Evolutionary conservation across 2,888 invertebrate genomes (phyloP).

Genomic region (Sminthurides aquaticus): DNA sequence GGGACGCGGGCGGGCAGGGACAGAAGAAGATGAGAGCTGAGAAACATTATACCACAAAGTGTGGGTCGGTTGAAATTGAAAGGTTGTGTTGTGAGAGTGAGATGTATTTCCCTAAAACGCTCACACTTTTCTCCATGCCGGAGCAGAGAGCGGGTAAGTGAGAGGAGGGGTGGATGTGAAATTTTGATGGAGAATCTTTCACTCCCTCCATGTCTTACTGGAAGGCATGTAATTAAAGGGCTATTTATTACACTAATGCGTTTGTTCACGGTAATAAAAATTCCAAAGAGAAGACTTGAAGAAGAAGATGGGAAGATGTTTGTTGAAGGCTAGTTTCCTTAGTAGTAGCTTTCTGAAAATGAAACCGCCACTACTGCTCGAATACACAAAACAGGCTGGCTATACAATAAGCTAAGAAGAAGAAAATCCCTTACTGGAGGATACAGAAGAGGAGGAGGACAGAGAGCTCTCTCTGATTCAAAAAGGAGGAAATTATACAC

Average conservation of each 20-base stretch:
- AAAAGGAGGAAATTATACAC: background rate
- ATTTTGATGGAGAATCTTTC: conserved; percentile 8
- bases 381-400: background rate
- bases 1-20: background rate
- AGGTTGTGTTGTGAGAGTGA: background rate
- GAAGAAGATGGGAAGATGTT: background rate
- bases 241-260: conserved; percentile 39
- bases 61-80: background rate
- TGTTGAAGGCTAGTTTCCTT: too few species aligned
- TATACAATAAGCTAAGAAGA: too few species aligned
- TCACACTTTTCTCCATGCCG: background rate
- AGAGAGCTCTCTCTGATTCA: too few species aligned
- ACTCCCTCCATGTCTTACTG: background rate
- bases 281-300: conserved; percentile 17
- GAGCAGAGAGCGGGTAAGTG: background rate
- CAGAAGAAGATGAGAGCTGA: background rate
- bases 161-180: background rate
- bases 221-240: conserved; percentile 35
- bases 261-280: conserved; percentile 35
- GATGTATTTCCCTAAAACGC: background rate
- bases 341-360: background rate
- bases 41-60: background rate
- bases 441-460: too few species aligned
- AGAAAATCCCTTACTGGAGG: too few species aligned
- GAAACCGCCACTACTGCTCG: background rate